phyloP scores from a whole-genome alignment of 1,140 invertebrate species.

The Drosophila triauraria region DNA sequence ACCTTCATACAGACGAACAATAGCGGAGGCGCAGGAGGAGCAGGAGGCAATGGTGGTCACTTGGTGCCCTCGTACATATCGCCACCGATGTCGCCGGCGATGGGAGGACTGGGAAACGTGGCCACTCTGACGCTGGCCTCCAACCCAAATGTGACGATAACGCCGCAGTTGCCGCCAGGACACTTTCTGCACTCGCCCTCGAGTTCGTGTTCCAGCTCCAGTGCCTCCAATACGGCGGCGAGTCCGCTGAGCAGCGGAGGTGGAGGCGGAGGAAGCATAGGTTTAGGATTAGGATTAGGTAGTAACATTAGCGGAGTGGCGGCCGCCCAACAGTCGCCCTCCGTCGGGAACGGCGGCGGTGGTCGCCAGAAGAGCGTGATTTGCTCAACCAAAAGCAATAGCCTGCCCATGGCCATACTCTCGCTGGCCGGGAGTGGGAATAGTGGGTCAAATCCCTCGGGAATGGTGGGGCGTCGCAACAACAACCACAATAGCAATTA shows the following conservation, averaged over 20 bases:
- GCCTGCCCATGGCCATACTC: slow-evolving; percentile 64
- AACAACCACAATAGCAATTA: slow-evolving; percentile 40
- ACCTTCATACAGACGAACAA: slow-evolving; percentile 79
- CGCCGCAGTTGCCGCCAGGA: slow-evolving; percentile 76
- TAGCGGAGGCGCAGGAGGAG: slow-evolving; percentile 9
- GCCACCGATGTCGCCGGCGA: slow-evolving; percentile 80
- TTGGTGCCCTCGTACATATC: slow-evolving; percentile 76
- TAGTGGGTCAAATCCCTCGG: neutral
- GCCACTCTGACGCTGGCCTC: slow-evolving; percentile 71
- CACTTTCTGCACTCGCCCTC: slow-evolving; percentile 75
- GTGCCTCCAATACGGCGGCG: slow-evolving; percentile 71
- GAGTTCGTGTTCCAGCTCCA: slow-evolving; percentile 65
- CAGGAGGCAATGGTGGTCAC: slow-evolving; percentile 10
- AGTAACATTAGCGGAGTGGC: neutral
- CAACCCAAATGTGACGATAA: slow-evolving; percentile 80
- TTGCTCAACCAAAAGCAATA: slow-evolving; percentile 75
- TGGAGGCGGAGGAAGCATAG: neutral
- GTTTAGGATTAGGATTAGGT: slow-evolving; percentile 12
- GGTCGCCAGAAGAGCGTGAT: slow-evolving; percentile 79
- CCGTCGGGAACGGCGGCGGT: neutral
- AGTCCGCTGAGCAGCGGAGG: slow-evolving; percentile 55
- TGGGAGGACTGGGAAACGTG: slow-evolving; percentile 43
- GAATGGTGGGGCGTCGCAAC: slow-evolving; percentile 10
- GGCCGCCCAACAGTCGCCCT: neutral
- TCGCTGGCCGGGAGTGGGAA: slow-evolving; percentile 41